Base-by-base conservation (phyloP, 2,888 invertebrate genomes). In the Phyto melanocephala region DNA sequence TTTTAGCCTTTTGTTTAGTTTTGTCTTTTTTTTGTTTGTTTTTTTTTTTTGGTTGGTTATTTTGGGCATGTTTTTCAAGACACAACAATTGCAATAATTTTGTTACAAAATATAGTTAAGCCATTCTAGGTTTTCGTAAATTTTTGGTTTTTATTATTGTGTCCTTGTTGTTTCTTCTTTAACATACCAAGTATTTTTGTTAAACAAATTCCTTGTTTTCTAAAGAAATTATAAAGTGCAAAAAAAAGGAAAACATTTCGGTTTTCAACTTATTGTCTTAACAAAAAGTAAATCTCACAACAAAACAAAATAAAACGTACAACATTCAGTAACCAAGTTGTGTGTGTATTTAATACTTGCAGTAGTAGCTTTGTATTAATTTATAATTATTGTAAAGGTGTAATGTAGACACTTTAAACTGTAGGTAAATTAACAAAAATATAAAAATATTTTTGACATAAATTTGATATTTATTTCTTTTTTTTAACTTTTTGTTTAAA, bases 1-100 rank as follows among this genome's bases (percentile, higher is more conserved):
- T 45, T 52, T 60, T 67, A 2, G 33, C 47, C 13, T 11, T 37
- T 40, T 35, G 7, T 15, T 45, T 8, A 5, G 7, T 47, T 47
- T 20, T 10, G 20, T 28, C 6, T 11, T 1, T 22, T 42, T 42
- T 10, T 40, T n/a, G n/a, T 40, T 17, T 70, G 10, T 35, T 11
- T 35, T 22, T 4, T 35, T 45, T 50, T 58, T 33, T 62, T 70
- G 28, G 28, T 28, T 63, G 54, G 52, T 70, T 72, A 62, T 65
- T 74, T 77, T 74, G 58, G 81, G 74, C 67, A 75, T 81, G 65
- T 78, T 81, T 78, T 75, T 37, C 8, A 81, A 78, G 78, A 70
- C 75, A 78, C 77, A 81, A 81, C 78, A 81, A 81, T 78, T 81
- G 81, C 74, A 82, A 82, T 82, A 78, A 78, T 82, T 82, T 82